phyloP scores from a whole-genome alignment of 2,113 vertebrate genomes.

The Otolemur garnettii region DNA sequence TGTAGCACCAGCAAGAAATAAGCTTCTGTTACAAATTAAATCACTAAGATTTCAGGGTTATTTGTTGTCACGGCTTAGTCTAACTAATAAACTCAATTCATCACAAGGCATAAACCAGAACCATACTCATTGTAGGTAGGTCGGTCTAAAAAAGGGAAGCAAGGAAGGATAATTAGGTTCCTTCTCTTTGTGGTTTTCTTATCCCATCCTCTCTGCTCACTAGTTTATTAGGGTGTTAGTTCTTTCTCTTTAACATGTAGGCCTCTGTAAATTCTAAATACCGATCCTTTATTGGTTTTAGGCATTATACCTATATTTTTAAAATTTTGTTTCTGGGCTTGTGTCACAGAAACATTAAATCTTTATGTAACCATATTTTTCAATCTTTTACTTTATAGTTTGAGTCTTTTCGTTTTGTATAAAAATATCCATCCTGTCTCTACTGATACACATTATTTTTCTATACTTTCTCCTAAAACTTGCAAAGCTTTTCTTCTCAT shows the following conservation, averaged over 20 bases:
- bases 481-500: neutral
- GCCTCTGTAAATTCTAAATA: neutral
- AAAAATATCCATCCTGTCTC: neutral
- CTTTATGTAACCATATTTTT: neutral
- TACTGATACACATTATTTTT: neutral
- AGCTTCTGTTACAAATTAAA: neutral
- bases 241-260: neutral
- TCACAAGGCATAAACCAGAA: neutral
- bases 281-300: neutral
- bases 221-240: neutral
- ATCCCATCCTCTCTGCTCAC: neutral
- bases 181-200: neutral
- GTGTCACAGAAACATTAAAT: neutral
- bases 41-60: neutral
- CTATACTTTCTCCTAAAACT: neutral
- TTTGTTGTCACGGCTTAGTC: neutral
- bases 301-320: neutral
- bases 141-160: neutral
- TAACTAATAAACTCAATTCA: neutral
- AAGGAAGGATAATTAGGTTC: neutral
- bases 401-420: neutral
- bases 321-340: neutral
- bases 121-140: neutral
- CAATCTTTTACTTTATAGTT: slow-evolving; percentile 5
- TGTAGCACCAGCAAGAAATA: neutral